Base-by-base conservation (phyloP, 2,113 vertebrate genomes). In the Cebus imitator region DNA sequence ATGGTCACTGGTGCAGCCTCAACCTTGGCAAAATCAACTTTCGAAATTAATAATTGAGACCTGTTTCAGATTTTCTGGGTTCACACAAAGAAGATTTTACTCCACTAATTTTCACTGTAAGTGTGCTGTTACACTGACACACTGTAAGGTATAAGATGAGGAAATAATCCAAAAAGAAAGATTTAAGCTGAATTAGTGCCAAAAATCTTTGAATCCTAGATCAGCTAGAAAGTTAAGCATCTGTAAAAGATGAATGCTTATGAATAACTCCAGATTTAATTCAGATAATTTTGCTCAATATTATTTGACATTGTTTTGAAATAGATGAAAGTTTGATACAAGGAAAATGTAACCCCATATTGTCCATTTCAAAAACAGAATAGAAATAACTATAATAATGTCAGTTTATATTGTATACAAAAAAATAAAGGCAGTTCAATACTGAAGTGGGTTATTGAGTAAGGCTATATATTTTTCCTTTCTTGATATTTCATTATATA, bases 401-500 rank as follows among this genome's bases (percentile, higher is more conserved):
- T 35, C 45, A 88, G 23, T 68, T 86, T 91, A 57, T 50, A 35
- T 50, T 73, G 16, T 66, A 40, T 50, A 92, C 20, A 82, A 43
- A 80, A 82, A 88, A 95, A 85, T 78, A 82, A 95, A 82, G 10
- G 12, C 18, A 66, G 14, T 30, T 75, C 58, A 88, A 89, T 7
- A 89, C 23, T 48, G 76, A 64, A 72, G 8, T 55, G 57, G 18
- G 11, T 86, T 94, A 85, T 23, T 84, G 40, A 95, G 40, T 92
- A 70, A 96, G 13, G 16, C 90, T 92, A 83, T 93, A 9, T 85
- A 32, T 80, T 94, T 85, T 95, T 72, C 23, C 87, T 95, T 9
- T 55, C 25, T 87, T 83, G 70, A 91, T 14, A 30, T 58, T 82
- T 96, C 93, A 76, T 94, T 97, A 93, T 64, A 57, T 75, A 96